These are phyloP conservation scores for Thermophis baileyi DNA, from an alignment of 2,113 vertebrate species.

Conservation along the genomic window DNA sequence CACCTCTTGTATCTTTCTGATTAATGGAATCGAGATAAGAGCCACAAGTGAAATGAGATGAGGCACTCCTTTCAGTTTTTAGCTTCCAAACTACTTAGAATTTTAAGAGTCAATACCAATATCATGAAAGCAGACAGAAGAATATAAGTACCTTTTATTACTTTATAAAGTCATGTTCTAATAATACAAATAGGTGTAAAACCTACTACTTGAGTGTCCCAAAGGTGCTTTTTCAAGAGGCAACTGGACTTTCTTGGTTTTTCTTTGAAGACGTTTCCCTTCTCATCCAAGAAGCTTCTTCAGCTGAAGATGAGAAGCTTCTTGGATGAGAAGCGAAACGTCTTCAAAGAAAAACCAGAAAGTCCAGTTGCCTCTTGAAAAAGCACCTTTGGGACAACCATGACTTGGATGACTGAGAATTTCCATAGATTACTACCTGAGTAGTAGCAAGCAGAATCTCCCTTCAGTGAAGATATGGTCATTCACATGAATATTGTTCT, in stretches of 20 bases:
- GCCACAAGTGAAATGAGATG: background rate
- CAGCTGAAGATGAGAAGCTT: too few species aligned
- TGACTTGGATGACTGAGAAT: too few species aligned
- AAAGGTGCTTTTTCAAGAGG: too few species aligned
- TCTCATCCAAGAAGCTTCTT: too few species aligned
- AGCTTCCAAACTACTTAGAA: background rate
- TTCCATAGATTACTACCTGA: background rate
- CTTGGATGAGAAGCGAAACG: too few species aligned
- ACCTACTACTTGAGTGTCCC: background rate
- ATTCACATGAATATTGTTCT: background rate
- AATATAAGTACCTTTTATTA: background rate
- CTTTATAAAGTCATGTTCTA: background rate
- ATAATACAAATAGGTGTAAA: background rate
- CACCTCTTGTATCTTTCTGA: background rate
- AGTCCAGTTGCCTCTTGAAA: too few species aligned
- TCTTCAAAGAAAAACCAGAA: too few species aligned
- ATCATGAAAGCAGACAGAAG: background rate
- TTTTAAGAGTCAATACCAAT: background rate
- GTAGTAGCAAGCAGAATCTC: background rate
- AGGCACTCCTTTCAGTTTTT: background rate
- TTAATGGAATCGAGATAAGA: background rate
- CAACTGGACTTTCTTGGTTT: too few species aligned
- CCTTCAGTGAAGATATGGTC: background rate
- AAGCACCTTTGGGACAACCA: too few species aligned
- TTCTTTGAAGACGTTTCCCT: too few species aligned